These are phyloP conservation scores for Megalonaias nervosa DNA, from an alignment of 1,140 invertebrate species.

Conservation along the genomic window DNA sequence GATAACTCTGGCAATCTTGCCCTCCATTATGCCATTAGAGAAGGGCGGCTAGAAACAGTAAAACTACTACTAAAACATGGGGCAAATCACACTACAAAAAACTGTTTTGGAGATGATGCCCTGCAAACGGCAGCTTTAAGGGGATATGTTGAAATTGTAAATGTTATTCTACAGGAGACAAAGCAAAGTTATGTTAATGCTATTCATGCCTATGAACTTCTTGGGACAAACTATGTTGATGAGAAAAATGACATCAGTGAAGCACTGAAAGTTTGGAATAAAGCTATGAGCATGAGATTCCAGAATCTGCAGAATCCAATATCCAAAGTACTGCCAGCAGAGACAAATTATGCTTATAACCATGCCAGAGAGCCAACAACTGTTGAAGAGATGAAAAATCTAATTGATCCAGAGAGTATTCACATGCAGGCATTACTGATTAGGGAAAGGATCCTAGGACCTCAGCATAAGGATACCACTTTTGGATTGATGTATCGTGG, in stretches of 20 bases:
- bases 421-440: constrained; percentile 95
- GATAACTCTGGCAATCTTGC: constrained; percentile 94
- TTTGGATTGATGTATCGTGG: constrained; percentile 95
- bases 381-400: constrained; percentile 84
- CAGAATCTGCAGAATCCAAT: constrained; percentile 83
- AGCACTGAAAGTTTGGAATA: constrained; percentile 89
- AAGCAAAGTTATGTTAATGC: constrained; percentile 81
- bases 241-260: constrained; percentile 93
- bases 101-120: constrained; percentile 90
- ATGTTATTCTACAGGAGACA: constrained; percentile 80
- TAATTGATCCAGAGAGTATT: constrained; percentile 95
- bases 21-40: constrained; percentile 94
- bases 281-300: constrained; percentile 82
- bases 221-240: constrained; percentile 96
- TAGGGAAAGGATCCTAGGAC: constrained; percentile 92
- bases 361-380: constrained; percentile 85
- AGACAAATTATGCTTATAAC: constrained; percentile 80
- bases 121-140: constrained; percentile 91
- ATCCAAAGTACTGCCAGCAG: constrained; percentile 29
- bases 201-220: constrained; percentile 90
- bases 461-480: constrained; percentile 94
- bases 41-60: constrained; percentile 88
- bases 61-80: constrained; percentile 85
- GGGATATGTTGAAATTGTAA: constrained; percentile 86
- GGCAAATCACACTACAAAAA: constrained; percentile 82